Evolutionary conservation across 2,113 vertebrate species (phyloP), one percentile per base, ranked within the genome.

Genomic region (Mastomys coucha): DNA sequence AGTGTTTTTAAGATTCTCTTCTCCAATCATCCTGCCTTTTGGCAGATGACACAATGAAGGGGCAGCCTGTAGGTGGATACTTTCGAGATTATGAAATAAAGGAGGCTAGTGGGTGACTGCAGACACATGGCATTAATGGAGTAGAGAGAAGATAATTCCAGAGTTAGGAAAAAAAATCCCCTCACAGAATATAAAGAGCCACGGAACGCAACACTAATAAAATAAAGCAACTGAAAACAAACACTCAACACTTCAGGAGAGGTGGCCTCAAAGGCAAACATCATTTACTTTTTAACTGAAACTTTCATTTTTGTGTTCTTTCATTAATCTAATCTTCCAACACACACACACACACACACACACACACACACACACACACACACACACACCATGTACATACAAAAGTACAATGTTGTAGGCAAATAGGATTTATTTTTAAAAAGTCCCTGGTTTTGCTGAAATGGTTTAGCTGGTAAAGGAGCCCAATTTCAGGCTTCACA

Each of bases 51-150:
- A 97, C 96, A 97, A 90, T 95, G 97, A 88, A 97, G 95, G 92
- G 97, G 87, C 94, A 88, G 73, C 93, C 96, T 0, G 92, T 97
- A 96, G 97, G 96, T 0, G 97, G 98, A 87, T 94, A 97, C 94
- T 97, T 98, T 97, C 95, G 0, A 93, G 96, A 96, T 98, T 97
- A 98, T 94, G 91, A 98, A 73, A 24, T 98, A 98, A 97, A 96
- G 97, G 98, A 97, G 97, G 98, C 92, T 98, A 92, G 96, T 93
- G 24, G 17, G 70, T 94, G 97, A 95, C 60, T 45, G 65, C 28
- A 0, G 6, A 96, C 96, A 97, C 26, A 84, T 94, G 97, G 70
- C 96, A 98, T 97, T 56, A 87, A 67, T 82, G 42, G 81, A 80
- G 49, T 49, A 7, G 65, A 95, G 91, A 95, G 93, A 97, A 96